A percentile compares a stretch with the other conserved stretches of the same genome.
phyloP scores from a whole-genome alignment of 2,888 invertebrate genomes.

The Rhagium mordax region DNA sequence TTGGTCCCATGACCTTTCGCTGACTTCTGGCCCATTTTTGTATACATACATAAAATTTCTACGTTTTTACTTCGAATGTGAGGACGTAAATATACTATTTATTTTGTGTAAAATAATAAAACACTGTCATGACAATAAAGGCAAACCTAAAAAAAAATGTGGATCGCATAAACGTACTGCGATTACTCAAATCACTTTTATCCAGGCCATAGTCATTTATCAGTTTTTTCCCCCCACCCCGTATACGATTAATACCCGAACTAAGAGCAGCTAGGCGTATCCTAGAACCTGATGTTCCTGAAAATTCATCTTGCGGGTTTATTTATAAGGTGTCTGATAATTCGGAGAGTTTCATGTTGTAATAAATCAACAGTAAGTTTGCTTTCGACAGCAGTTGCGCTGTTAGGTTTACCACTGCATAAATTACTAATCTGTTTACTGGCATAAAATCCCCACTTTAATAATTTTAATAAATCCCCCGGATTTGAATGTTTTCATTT shows the following conservation, averaged over 20 bases:
- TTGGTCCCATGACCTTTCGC: no score
- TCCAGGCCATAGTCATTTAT: no score
- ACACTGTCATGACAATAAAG: no score
- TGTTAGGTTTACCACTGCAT: slow-evolving; percentile 52
- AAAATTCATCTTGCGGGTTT: slow-evolving; percentile 20
- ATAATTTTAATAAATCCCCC: slow-evolving; percentile 18
- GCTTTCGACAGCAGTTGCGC: slow-evolving; percentile 52
- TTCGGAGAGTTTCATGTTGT: slow-evolving; percentile 37
- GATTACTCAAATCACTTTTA: no score
- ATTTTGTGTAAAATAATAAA: no score
- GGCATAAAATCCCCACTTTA: slow-evolving; percentile 11
- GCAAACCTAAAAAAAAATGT: no score
- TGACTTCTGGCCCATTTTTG: no score
- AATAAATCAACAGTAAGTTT: slow-evolving; percentile 53
- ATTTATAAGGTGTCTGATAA: slow-evolving; percentile 37
- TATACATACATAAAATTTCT: no score
- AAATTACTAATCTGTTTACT: slow-evolving; percentile 48
- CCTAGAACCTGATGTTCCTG: not conserved
- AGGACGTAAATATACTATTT: no score
- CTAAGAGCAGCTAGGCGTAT: not conserved
- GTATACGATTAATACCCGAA: not conserved
- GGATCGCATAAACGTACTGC: no score
- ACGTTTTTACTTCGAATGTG: no score
- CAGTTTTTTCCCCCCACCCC: no score
- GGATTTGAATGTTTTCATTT: slow-evolving; percentile 26